Base-by-base conservation (phyloP, 2,888 invertebrate genomes). In the Morpho deidamia region DNA sequence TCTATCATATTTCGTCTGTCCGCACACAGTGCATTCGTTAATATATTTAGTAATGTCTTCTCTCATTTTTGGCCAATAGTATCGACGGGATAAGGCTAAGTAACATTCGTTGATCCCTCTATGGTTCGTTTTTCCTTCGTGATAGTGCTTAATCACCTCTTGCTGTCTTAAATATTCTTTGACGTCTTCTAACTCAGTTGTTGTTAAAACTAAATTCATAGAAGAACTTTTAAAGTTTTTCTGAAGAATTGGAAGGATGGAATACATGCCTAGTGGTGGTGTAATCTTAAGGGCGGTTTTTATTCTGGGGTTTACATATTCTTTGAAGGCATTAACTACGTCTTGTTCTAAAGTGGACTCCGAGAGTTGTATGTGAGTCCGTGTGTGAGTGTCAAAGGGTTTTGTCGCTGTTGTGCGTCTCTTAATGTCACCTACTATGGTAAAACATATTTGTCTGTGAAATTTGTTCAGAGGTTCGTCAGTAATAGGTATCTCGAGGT, bases 111-210 rank as follows among this genome's bases (percentile, higher is more conserved):
- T 67, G 12, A 64, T 69, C 3, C 66, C 65, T 0, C 65, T 47
- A 37, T 67, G 64, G 23, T 68, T 68, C 0, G 64, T 68, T 52
- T 68, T 68, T 3, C 69, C 69, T 0, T 66, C 64, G 41, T 69
- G 66, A 38, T 69, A 67, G 0, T 61, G 32, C 1, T 40, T 43
- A n/a, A 69, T 66, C 1, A 66, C 62, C n/a, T 67, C 62, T 9
- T 67, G 66, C 11, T 69, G 67, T 1, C 35, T 37, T 0, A 64
- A 39, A 50, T 64, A 66, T 7, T 65, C 64, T 9, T 57, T 61
- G 0, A 68, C 58, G 42, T 68, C 62, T 45, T 67, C 63, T 35
- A 66, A 0, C 44, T 65, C 65, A 0, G 0, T 23, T 46, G 65
- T 69, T 7, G 55, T 10, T n/a, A 69, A n/a, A 0, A 63, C 51